Evolutionary conservation across 2,113 vertebrate species (phyloP).

Genomic region (Falco punctatus): DNA sequence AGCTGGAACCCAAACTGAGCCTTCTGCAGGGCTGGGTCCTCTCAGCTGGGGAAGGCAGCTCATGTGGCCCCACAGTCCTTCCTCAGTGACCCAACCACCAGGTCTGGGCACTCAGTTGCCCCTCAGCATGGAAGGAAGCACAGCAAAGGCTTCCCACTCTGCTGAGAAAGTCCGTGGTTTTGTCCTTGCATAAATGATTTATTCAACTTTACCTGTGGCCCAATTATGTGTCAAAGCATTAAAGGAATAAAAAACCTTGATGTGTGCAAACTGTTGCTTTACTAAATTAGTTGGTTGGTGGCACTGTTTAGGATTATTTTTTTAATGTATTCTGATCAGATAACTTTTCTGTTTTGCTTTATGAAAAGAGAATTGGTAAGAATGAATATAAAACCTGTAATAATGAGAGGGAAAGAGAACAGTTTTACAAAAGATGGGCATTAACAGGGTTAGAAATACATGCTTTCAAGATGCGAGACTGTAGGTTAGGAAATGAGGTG

Average conservation of each 20-base stretch:
- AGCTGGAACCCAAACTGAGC: fast-evolving
- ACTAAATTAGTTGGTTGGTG: background rate
- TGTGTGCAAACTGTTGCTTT: background rate
- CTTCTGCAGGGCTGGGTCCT: background rate
- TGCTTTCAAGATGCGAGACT: background rate
- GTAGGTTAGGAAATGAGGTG: background rate
- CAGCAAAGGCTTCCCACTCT: background rate
- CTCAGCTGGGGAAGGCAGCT: background rate
- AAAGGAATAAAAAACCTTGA: background rate
- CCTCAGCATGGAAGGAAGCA: background rate
- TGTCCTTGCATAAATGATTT: background rate
- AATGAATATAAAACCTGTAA: background rate
- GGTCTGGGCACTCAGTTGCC: fast-evolving
- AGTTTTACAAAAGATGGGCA: background rate
- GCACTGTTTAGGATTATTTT: background rate
- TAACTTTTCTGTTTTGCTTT: background rate
- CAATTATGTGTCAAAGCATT: background rate
- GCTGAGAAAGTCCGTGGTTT: background rate
- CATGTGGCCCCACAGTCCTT: background rate
- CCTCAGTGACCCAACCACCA: background rate
- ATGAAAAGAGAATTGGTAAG: background rate
- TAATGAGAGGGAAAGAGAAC: background rate
- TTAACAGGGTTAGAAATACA: background rate
- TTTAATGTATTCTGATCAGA: background rate
- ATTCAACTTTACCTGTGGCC: background rate